phyloP scores from a whole-genome alignment of 2,888 invertebrate genomes.

The Acanthosepion esculentum region DNA sequence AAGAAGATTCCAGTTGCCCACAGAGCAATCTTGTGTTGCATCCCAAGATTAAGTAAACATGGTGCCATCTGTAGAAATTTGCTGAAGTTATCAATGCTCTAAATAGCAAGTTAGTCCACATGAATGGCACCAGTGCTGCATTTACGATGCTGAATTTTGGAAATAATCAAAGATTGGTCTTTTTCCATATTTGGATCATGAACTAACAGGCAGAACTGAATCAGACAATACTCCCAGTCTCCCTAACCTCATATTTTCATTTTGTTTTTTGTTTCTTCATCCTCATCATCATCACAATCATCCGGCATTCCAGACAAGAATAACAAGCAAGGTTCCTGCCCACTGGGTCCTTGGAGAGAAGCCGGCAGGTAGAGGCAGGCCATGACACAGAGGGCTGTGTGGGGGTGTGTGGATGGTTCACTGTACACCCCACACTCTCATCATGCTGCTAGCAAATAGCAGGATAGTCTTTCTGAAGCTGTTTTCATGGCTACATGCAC shows the following conservation, averaged over 20 bases:
- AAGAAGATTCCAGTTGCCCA: too few species aligned
- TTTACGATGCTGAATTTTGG: neutral
- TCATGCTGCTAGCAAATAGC: conserved; percentile 4
- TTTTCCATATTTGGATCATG: conserved; percentile 11
- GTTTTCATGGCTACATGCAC: conserved; percentile 33
- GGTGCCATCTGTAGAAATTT: too few species aligned
- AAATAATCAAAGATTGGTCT: neutral
- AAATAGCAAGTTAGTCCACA: neutral
- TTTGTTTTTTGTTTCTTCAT: too few species aligned
- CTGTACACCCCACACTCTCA: neutral
- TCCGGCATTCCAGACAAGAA: conserved; percentile 18
- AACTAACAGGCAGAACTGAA: neutral
- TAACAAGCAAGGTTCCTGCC: conserved; percentile 33
- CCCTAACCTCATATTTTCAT: neutral
- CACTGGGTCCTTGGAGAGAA: conserved; percentile 33
- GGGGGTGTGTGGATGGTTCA: neutral
- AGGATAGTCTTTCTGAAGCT: conserved; percentile 23
- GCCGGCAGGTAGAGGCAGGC: neutral
- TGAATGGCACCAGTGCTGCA: neutral
- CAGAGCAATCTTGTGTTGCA: too few species aligned
- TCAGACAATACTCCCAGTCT: neutral
- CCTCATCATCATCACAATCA: neutral
- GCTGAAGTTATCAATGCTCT: neutral
- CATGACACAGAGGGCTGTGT: neutral
- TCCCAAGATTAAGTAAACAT: too few species aligned